phyloP scores from a whole-genome alignment of 2,113 vertebrate genomes.

The Hippocampus zosterae region DNA sequence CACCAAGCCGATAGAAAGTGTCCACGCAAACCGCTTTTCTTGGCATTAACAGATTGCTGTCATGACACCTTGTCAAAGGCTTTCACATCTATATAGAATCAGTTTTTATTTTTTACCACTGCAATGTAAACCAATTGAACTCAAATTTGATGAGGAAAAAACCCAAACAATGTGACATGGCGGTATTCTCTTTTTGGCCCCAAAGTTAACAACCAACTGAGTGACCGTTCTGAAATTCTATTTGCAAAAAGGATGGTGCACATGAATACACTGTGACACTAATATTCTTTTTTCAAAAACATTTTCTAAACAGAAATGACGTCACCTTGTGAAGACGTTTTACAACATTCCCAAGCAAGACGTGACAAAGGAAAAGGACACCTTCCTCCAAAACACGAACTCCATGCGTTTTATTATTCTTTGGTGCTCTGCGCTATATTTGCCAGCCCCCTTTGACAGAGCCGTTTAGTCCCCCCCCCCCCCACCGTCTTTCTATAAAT shows the following conservation, averaged over 20 bases:
- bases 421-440: constrained; percentile 1
- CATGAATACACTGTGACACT: too few relatives aligned
- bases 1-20: constrained; percentile 29
- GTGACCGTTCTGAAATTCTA: too few relatives aligned
- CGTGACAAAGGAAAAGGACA: background rate
- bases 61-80: background rate
- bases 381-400: background rate
- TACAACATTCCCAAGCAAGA: background rate
- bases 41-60: background rate
- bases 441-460: constrained; percentile 26
- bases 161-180: too few relatives aligned
- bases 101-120: background rate
- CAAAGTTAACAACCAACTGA: too few relatives aligned
- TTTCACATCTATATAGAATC: background rate
- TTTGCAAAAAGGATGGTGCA: too few relatives aligned
- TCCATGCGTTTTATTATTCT: background rate
- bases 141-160: background rate
- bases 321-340: background rate
- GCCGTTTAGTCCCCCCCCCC: constrained; percentile 12
- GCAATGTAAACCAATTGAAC: background rate
- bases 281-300: too few relatives aligned
- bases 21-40: background rate
- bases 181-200: background rate
- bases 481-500: background rate
- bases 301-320: too few relatives aligned